Base-by-base conservation (phyloP, 2,113 vertebrate genomes). In the Formicarius rufipectus region DNA sequence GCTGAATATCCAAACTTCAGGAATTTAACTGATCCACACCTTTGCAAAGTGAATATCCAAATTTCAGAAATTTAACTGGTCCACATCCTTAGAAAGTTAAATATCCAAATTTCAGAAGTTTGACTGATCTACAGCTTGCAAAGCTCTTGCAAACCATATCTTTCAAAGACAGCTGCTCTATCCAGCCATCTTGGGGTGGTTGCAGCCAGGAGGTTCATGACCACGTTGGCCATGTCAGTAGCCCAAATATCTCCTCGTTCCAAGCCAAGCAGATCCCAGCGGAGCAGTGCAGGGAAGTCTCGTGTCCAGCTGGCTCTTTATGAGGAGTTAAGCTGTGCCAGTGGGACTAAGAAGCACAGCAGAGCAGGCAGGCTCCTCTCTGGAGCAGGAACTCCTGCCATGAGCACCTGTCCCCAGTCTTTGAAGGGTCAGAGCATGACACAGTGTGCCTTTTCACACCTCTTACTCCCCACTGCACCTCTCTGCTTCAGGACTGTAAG, bases 121-220 rank as follows among this genome's bases (percentile, higher is more conserved):
- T 15, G 27, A 27, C 49, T 50, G 24, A 27, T 50, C 49, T 14
- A 27, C 25, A 11, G 23, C 22, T 16, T 37, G 19, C 47, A 17
- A 12, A 67, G 28, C 50, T 44, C 50, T 21, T 10, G 6, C 21
- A 52, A 23, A 79, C 12, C 63, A 8, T 23, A 31, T 10, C 30
- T 42, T 55, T 40, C 22, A 35, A 14, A 45, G 21, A 30, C 19
- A 31, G 53, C 0, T 42, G 60, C 27, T 47, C 33, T 25, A 7
- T 4, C 3, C 58, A 83, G 47, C 8, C 7, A 31, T 7, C 50
- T 16, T 0, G 0, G 24, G 6, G 15, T n/a, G 78, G 44, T 13
- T 3, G 3, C 28, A 55, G 80, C 55, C 59, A 14, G 0, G 11
- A 84, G 44, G 22, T 31, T 16, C 10, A 1, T 0, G 33, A 39